Conservation (phyloP, 1,140 invertebrate species). For the Trichonephila clavipes region DNA sequence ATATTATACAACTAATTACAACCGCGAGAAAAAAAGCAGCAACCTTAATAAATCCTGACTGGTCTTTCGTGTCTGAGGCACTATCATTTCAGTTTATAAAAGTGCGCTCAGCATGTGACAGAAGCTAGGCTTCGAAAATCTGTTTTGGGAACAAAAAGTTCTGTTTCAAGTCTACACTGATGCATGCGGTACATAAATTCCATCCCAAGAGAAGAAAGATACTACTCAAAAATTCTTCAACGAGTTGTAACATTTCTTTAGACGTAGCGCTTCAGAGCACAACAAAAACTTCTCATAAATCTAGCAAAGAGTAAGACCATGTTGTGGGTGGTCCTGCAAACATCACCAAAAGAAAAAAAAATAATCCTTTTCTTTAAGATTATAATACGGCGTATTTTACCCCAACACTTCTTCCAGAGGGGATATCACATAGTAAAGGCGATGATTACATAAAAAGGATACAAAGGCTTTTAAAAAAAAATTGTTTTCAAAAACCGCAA, state of each 20-base stretch:
- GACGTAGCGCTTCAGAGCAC: not conserved
- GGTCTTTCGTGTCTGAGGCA: not conserved
- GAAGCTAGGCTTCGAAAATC: not conserved
- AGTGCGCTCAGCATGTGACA: not conserved
- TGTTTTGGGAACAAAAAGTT: not conserved
- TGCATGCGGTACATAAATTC: not conserved
- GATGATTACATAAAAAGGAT: not conserved
- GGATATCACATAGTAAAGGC: not conserved
- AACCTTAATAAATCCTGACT: conserved; percentile 1
- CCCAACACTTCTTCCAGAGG: not conserved
- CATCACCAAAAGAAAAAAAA: not conserved
- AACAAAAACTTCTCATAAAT: conserved; percentile 44
- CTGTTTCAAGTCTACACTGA: not conserved
- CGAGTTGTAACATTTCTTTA: not conserved
- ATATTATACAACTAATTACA: conserved; percentile 23
- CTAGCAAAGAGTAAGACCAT: not conserved
- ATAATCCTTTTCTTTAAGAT: not conserved
- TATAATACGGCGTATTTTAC: not conserved
- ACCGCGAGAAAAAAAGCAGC: not conserved
- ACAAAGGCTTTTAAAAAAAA: not conserved
- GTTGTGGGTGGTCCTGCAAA: conserved; percentile 31
- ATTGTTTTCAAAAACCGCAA: not conserved
- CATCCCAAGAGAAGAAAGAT: not conserved
- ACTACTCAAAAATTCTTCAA: not conserved
- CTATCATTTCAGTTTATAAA: not conserved